Evolutionary conservation across 1,140 invertebrate genomes (phyloP), one percentile per base, ranked within the genome.

Genomic region (Bombus consobrinus): DNA sequence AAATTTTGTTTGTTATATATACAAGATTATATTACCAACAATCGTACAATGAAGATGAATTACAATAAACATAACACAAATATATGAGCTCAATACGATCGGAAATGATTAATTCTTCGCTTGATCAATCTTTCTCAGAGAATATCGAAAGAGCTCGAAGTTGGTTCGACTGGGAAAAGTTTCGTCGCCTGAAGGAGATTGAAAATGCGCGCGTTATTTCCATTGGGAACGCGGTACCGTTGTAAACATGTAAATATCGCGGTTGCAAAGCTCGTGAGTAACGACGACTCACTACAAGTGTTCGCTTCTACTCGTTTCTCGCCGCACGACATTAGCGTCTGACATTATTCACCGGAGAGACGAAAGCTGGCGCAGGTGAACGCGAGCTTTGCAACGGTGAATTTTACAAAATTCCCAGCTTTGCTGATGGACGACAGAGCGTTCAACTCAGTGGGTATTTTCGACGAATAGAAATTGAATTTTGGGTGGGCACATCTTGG

Each of bases 231-330:
- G 68, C 18, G 66, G 43, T 32, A 72, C 41, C n/a, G 57, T 74
- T 77, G 81, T 83, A 71, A 83, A 62, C 71, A 87, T 83, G 80
- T 71, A 82, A 82, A 82, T 82, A 74, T n/a, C 53, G 80, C 57
- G 59, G 80, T 82, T 74, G 47, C 47, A 53, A 53, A 22, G 47
- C 18, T 53, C 47, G 47, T 53, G 47, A 53, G 47, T 53, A 53
- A 74, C 57, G n/a, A 10, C n/a, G 18, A 41, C 9, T 28, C 53
- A 5, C 22, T 13, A 6, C 18, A 69, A 69, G 34, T n/a, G 66
- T 57, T 41, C 53, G 47, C n/a, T 43, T 6, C 10, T 39, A 15
- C 32, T 22, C 66, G 28, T 75, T 64, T 64, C 47, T 53, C 39
- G 37, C 10, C 10, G 12, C 18, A 22, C 47, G 6, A 22, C 47